These are phyloP conservation scores for Hyaena hyaena DNA, from an alignment of 2,113 vertebrate species.

Conservation along the genomic window DNA sequence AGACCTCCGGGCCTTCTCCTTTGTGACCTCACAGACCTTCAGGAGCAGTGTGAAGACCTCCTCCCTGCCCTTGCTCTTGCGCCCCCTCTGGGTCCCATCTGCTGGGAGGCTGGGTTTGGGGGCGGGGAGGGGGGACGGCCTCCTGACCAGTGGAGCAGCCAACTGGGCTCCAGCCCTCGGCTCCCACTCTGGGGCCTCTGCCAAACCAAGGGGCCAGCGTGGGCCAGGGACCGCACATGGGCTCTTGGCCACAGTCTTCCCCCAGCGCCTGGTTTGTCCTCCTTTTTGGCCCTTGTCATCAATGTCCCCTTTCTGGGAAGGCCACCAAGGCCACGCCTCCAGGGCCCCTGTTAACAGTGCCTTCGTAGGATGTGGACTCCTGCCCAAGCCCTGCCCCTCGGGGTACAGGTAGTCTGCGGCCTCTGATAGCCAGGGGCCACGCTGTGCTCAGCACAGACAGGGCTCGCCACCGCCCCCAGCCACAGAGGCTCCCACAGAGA, in stretches of 20 bases:
- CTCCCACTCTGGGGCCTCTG: background rate
- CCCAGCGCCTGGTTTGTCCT: background rate
- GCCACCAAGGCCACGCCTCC: too few relatives aligned
- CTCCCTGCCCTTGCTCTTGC: background rate
- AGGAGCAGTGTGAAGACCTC: background rate
- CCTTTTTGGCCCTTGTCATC: background rate
- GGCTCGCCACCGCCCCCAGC: background rate
- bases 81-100: background rate
- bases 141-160: background rate
- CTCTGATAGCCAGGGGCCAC: background rate
- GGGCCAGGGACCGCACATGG: background rate
- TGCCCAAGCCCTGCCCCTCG: background rate
- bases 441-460: background rate
- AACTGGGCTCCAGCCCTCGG: background rate
- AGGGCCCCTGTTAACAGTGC: background rate
- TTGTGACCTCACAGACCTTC: background rate
- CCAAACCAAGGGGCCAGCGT: background rate
- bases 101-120: background rate
- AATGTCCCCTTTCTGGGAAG: background rate
- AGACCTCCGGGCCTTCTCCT: background rate
- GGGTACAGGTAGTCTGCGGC: background rate
- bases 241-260: background rate
- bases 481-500: background rate
- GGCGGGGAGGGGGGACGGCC: background rate
- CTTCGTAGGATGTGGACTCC: background rate